phyloP scores from a whole-genome alignment of 2,888 invertebrate genomes.

The Chouioia cunea region DNA sequence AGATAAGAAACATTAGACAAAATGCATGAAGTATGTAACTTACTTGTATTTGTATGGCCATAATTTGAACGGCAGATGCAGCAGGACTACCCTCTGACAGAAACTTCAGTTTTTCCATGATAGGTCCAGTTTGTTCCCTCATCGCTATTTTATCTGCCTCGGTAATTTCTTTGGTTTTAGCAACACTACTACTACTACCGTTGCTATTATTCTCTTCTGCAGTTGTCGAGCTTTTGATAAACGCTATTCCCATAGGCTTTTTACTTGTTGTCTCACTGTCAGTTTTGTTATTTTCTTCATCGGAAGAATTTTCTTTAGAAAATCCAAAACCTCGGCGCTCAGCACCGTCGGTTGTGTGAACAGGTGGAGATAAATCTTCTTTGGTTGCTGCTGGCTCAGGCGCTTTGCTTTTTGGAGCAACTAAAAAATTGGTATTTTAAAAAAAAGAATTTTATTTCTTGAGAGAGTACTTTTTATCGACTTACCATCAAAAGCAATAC shows the following conservation, averaged over 20 bases:
- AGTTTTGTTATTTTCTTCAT: slow-evolving; percentile 31
- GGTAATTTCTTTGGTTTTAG: slow-evolving; percentile 36
- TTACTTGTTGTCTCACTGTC: slow-evolving; percentile 42
- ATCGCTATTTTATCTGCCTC: slow-evolving; percentile 58
- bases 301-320: slow-evolving; percentile 53
- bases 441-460: not conserved
- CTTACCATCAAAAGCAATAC: slow-evolving; percentile 69
- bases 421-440: slow-evolving; percentile 47
- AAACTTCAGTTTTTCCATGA: slow-evolving; percentile 73
- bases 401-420: slow-evolving; percentile 54
- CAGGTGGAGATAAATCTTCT: slow-evolving; percentile 7
- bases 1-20: not conserved
- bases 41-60: slow-evolving; percentile 76
- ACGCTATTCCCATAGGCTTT: slow-evolving; percentile 50
- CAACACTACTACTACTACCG: slow-evolving; percentile 9
- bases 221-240: slow-evolving; percentile 52
- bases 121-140: slow-evolving; percentile 67
- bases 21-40: slow-evolving; percentile 43
- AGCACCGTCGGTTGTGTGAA: slow-evolving; percentile 48
- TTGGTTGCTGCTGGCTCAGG: slow-evolving; percentile 4
- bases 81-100: slow-evolving; percentile 72
- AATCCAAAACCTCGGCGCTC: slow-evolving; percentile 66
- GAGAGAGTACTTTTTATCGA: not conserved
- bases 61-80: slow-evolving; percentile 73
- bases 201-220: slow-evolving; percentile 44